These are phyloP conservation scores for Drosophila obscura DNA, from an alignment of 1,140 invertebrate genomes.

Conservation along the genomic window DNA sequence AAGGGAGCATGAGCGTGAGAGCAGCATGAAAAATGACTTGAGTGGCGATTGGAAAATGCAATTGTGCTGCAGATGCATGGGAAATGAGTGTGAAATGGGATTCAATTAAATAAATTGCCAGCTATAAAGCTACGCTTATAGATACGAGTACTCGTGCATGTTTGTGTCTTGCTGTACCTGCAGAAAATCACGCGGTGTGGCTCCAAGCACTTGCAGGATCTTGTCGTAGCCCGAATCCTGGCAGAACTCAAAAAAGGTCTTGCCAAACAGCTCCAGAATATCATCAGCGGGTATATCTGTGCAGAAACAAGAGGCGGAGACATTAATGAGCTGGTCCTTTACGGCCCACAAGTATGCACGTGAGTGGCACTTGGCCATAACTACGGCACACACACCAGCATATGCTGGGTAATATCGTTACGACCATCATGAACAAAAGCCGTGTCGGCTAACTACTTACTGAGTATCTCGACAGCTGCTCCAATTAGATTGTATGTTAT, in stretches of 20 bases:
- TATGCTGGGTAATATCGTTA: constrained; percentile 1
- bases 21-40: constrained; percentile 68
- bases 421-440: constrained; percentile 6
- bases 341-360: constrained; percentile 37
- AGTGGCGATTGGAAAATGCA: constrained; percentile 52
- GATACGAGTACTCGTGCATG: background rate
- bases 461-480: constrained; percentile 94
- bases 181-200: constrained; percentile 95
- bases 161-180: constrained; percentile 86
- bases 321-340: constrained; percentile 31
- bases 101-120: constrained; percentile 69
- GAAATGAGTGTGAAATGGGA: constrained; percentile 65
- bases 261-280: constrained; percentile 96
- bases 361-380: constrained; percentile 24
- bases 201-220: constrained; percentile 95
- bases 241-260: constrained; percentile 97
- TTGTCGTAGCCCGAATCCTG: constrained; percentile 97
- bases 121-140: background rate
- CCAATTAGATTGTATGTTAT: constrained; percentile 96
- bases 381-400: constrained; percentile 11
- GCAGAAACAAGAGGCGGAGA: background rate
- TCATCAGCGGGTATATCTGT: constrained; percentile 94
- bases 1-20: constrained; percentile 34
- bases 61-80: constrained; percentile 54
- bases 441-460: constrained; percentile 86